A percentile compares a stretch with the other conserved stretches of the same genome.
phyloP scores from a whole-genome alignment of 2,113 vertebrate species.

The Percina caprodes region DNA sequence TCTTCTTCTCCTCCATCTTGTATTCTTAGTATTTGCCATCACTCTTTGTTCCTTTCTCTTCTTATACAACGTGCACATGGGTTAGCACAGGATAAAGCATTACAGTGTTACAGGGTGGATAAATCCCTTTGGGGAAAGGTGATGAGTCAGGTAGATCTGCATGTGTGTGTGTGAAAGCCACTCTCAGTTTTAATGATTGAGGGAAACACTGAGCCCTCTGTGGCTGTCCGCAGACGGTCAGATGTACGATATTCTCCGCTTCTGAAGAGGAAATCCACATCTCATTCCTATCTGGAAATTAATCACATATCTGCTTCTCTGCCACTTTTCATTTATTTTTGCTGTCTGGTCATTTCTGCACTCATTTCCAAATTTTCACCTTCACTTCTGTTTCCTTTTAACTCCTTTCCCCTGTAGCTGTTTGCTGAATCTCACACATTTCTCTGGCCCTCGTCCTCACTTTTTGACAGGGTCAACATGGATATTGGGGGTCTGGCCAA shows the following conservation, averaged over 20 bases:
- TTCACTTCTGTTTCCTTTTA: not conserved
- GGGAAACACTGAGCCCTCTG: conserved; percentile 35
- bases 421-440: not conserved
- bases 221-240: conserved; percentile 27
- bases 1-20: not conserved
- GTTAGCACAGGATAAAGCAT: conserved; percentile 73
- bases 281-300: not conserved
- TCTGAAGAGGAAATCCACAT: conserved; percentile 6
- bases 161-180: conserved; percentile 52
- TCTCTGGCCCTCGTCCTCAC: not conserved
- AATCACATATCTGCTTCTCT: not conserved
- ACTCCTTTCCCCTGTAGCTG: not conserved
- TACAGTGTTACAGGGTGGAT: conserved; percentile 73
- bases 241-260: not conserved
- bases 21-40: not conserved
- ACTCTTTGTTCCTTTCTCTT: not conserved
- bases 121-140: conserved; percentile 81
- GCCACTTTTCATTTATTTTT: not conserved
- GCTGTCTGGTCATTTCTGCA: not conserved
- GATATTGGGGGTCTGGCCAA: conserved; percentile 85
- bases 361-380: not conserved
- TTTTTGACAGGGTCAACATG: conserved; percentile 66
- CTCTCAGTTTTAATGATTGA: conserved; percentile 40
- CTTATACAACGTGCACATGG: conserved; percentile 27
- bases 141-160: conserved; percentile 86